Evolutionary conservation across 2,797 vertebrate species (phyloP).

Genomic region (Garrulus glandarius): DNA sequence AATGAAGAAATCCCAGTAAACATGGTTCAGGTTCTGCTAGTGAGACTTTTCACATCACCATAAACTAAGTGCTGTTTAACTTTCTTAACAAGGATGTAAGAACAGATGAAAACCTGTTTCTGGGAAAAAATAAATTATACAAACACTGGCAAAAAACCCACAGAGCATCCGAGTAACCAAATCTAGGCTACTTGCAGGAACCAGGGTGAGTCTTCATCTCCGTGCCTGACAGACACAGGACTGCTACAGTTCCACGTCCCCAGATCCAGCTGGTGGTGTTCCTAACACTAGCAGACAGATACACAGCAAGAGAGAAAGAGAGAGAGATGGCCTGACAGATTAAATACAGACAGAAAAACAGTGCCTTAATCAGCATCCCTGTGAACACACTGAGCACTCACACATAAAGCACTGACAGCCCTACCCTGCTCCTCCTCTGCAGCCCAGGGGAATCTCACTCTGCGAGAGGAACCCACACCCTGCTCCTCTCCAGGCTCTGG

Average conservation of each 20-base stretch:
- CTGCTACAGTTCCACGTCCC: background rate
- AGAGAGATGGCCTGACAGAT: background rate
- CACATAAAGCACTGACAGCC: background rate
- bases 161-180: background rate
- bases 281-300: background rate
- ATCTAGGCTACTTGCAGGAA: background rate
- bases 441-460: background rate
- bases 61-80: background rate
- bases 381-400: background rate
- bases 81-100: background rate
- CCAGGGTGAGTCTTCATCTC: background rate
- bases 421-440: background rate
- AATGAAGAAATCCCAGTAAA: background rate
- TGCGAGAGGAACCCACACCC: background rate
- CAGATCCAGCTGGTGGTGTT: background rate
- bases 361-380: background rate
- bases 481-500: background rate
- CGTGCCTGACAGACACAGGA: background rate
- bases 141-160: background rate
- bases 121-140: background rate
- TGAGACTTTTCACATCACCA: background rate
- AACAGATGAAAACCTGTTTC: background rate
- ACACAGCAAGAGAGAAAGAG: fast-evolving
- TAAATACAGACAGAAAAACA: background rate
- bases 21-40: background rate